Conservation (phyloP, 2,113 vertebrate species). For the Nipponia nippon region DNA sequence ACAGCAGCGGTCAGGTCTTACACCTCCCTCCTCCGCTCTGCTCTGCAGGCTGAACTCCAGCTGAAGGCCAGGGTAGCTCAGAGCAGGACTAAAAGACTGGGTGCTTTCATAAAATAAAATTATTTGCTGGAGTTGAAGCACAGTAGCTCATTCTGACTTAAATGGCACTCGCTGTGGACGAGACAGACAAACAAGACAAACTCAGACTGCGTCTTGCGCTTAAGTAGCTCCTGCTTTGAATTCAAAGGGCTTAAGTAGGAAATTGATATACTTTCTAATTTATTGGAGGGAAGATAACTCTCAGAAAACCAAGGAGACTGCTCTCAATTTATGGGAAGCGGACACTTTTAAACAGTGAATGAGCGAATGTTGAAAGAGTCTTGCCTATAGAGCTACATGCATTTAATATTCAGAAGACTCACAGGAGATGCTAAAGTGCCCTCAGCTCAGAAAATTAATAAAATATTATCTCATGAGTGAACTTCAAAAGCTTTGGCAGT, state of each 20-base stretch:
- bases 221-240: constrained; percentile 53
- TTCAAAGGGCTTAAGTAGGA: constrained; percentile 47
- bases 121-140: neutral
- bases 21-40: neutral
- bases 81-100: neutral
- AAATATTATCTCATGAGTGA: constrained; percentile 61
- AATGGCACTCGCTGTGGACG: neutral
- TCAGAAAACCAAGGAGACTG: constrained; percentile 17
- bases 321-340: constrained; percentile 45
- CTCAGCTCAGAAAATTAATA: constrained; percentile 62
- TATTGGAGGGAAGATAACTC: constrained; percentile 60
- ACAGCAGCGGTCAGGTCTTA: neutral
- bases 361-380: constrained; percentile 29
- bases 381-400: constrained; percentile 30
- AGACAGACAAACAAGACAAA: neutral
- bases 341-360: constrained; percentile 3
- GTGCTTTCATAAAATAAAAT: constrained; percentile 4
- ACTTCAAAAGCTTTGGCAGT: constrained; percentile 67
- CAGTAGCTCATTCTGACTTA: constrained; percentile 6
- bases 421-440: constrained; percentile 56
- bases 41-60: neutral
- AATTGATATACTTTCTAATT: constrained; percentile 66
- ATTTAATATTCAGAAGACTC: constrained; percentile 49
- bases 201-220: neutral
- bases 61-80: neutral